Percentiles rank a stretch among this genome's conserved stretches.
phyloP scores from a whole-genome alignment of 2,113 vertebrate genomes.

The Petaurus breviceps region DNA sequence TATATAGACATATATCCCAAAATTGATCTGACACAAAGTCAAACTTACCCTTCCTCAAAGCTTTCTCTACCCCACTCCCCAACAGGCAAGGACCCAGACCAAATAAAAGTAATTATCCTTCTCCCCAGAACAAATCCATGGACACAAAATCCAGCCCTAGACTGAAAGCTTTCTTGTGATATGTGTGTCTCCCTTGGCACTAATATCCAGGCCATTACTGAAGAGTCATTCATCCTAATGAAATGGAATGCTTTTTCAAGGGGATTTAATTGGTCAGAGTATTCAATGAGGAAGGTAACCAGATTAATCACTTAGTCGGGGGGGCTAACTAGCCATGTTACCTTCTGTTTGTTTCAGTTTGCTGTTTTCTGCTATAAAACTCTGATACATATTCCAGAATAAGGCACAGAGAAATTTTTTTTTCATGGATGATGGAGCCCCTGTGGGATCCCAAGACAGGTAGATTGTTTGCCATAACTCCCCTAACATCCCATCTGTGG shows the following conservation, averaged over 20 bases:
- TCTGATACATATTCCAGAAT: neutral
- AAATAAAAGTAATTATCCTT: neutral
- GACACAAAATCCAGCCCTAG: neutral
- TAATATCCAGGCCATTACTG: conserved; percentile 8
- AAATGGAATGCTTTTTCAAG: conserved; percentile 5
- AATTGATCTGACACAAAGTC: neutral
- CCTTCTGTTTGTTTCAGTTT: neutral
- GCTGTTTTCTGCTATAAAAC: neutral
- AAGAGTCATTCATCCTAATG: conserved; percentile 3
- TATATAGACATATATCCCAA: neutral
- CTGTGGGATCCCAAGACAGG: neutral
- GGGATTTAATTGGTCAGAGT: conserved; percentile 7
- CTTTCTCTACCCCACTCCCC: neutral
- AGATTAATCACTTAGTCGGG: neutral
- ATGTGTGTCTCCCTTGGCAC: neutral
- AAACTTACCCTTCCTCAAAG: neutral
- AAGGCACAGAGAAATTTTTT: neutral
- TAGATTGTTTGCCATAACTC: neutral
- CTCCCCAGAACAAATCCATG: neutral
- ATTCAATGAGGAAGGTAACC: neutral
- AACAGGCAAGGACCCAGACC: neutral
- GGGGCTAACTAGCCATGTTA: conserved; percentile 1
- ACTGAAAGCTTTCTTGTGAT: neutral
- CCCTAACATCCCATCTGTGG: neutral
- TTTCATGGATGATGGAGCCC: neutral